Base-by-base conservation (phyloP, 64 coral and sea anemone genomes). In the Porites australiensis region DNA sequence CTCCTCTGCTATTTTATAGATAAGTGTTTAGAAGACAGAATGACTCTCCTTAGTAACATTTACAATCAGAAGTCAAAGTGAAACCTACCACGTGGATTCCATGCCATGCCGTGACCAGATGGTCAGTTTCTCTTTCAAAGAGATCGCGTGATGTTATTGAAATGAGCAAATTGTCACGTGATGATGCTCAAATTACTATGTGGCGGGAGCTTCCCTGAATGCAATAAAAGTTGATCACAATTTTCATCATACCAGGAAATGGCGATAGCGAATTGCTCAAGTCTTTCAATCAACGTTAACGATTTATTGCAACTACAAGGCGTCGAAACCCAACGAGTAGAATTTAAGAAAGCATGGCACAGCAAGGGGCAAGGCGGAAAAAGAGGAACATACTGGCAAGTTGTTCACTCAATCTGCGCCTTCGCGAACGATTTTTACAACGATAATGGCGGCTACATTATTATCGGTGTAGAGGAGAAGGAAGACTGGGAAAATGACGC, bases 271-370 rank as follows among this genome's bases (percentile, higher is more conserved):
- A 22, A 6, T 50, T 46, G 45, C 74, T 93, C 92, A 44, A 86
- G 76, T 71, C 66, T 93, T 12, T 72, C 66, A 64, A 93, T 93
- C 18, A 93, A 88, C 71, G 50, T 93, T 48, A 44, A 93, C 23
- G 70, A 93, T 62, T 44, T 93, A 3, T 13, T 93, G 67, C 46
- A 44, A 53, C 86, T 93, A 15, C 64, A 93, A 37, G 92, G 92
- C 64, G 92, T 93, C 4, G 92, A 93, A 76, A 88, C 88, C 19
- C 92, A 93, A 50, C 50, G 54, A 3, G 92, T 93, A 2, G 92
- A 93, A 27, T 93, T 93, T 18, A 93, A 93, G 55, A 88, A 93
- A 82, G 92, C 92, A 12, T 93, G 92, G 92, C 92, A 93, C 11
- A 46, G 50, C 3, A 88, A 70, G 88, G 73, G 61, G 54, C 43